These are phyloP conservation scores for Colostygia pectinataria DNA, from an alignment of 2,888 invertebrate species.

Conservation along the genomic window DNA sequence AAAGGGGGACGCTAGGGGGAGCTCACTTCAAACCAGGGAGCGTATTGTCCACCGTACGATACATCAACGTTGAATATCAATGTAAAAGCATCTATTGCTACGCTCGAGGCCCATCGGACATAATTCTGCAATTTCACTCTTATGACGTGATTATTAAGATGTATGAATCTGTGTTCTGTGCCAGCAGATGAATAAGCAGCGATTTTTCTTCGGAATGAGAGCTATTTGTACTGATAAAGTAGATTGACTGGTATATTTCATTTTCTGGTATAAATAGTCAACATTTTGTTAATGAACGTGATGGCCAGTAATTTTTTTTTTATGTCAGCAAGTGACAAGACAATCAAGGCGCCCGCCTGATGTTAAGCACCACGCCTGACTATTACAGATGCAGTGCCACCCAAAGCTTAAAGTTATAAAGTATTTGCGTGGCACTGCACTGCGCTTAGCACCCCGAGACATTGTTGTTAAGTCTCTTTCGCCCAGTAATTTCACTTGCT, in stretches of 20 bases:
- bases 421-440: no score
- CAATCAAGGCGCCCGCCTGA: no score
- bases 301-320: no score
- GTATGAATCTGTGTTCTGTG: constrained; percentile 38
- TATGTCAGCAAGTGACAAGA: no score
- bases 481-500: no score
- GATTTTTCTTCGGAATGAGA: constrained; percentile 36
- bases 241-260: not conserved
- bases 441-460: no score
- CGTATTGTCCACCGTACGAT: constrained; percentile 65
- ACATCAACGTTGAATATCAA: constrained; percentile 75
- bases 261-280: no score
- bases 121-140: constrained; percentile 64
- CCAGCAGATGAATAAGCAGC: constrained; percentile 20
- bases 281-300: no score
- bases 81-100: constrained; percentile 63
- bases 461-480: no score
- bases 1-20: constrained; percentile 48
- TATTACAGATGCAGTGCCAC: no score
- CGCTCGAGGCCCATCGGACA: constrained; percentile 55
- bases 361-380: no score
- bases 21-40: constrained; percentile 45
- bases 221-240: constrained; percentile 23
- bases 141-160: constrained; percentile 66
- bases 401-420: no score